Conservation (phyloP, 1,140 invertebrate species). For the Drosophila pruinosa region DNA sequence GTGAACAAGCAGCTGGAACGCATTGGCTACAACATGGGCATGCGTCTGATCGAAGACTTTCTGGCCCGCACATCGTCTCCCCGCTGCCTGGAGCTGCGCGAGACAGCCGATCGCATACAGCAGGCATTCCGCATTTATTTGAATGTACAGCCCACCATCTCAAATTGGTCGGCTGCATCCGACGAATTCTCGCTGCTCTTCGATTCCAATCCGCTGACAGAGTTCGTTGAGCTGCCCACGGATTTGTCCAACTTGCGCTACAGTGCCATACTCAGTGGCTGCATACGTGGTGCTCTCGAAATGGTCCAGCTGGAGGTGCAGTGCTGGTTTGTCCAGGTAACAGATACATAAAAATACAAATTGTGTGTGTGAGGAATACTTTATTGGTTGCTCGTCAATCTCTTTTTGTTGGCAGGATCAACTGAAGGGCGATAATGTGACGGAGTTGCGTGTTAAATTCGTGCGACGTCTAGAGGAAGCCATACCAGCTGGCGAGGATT, state of each 20-base stretch:
- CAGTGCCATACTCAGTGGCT: constrained; percentile 96
- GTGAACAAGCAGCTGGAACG: constrained; percentile 96
- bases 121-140: constrained; percentile 92
- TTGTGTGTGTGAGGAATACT: constrained; percentile 34
- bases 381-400: constrained; percentile 32
- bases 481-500: constrained; percentile 98
- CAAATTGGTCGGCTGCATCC: constrained; percentile 95
- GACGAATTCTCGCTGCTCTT: constrained; percentile 99
- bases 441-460: constrained; percentile 98
- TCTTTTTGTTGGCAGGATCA: constrained; percentile 91
- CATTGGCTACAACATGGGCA: constrained; percentile 99
- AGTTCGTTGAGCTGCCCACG: constrained; percentile 99
- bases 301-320: constrained; percentile 95
- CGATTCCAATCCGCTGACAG: constrained; percentile 97
- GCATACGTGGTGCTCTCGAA: constrained; percentile 96
- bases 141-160: constrained; percentile 94
- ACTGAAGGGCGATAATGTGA: constrained; percentile 96
- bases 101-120: constrained; percentile 98
- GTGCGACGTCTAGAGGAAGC: constrained; percentile 98
- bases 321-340: constrained; percentile 89
- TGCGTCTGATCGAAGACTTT: constrained; percentile 98
- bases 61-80: constrained; percentile 95
- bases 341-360: background rate
- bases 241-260: constrained; percentile 94
- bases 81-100: constrained; percentile 96